Conservation (phyloP, 2,113 vertebrate species). For the Ciconia maguari region DNA sequence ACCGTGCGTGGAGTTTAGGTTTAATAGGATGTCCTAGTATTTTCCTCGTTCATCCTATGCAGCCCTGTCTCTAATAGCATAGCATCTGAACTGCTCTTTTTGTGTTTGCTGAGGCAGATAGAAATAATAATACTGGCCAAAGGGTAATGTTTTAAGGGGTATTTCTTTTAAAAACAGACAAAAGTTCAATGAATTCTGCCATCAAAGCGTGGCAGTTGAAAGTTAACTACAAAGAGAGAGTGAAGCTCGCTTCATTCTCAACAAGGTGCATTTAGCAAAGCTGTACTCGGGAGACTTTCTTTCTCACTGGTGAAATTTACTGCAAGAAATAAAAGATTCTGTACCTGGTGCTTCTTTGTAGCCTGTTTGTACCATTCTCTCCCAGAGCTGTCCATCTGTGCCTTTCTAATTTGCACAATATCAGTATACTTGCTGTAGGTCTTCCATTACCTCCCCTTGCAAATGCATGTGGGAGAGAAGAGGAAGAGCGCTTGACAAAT, state of each 20-base stretch:
- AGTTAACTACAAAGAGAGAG: neutral
- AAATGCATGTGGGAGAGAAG: neutral
- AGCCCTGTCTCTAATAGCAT: neutral
- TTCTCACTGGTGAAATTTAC: neutral
- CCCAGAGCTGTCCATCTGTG: neutral
- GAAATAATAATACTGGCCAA: neutral
- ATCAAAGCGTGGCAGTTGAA: neutral
- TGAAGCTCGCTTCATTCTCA: neutral
- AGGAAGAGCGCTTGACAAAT: neutral
- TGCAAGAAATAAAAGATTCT: neutral
- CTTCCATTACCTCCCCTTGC: neutral
- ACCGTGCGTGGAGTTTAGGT: accelerated
- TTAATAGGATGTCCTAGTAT: neutral
- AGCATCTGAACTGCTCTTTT: neutral
- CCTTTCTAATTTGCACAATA: neutral
- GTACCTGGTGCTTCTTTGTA: neutral
- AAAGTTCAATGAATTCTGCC: neutral
- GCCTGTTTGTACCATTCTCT: neutral
- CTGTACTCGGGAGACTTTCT: neutral
- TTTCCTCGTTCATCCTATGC: accelerated
- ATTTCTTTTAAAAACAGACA: neutral
- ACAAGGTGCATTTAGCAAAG: neutral
- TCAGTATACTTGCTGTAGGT: neutral
- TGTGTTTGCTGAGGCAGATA: neutral
- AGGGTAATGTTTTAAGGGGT: neutral